Evolutionary conservation across 2,113 vertebrate species (phyloP).

Genomic region (Nycticryphes semicollaris): DNA sequence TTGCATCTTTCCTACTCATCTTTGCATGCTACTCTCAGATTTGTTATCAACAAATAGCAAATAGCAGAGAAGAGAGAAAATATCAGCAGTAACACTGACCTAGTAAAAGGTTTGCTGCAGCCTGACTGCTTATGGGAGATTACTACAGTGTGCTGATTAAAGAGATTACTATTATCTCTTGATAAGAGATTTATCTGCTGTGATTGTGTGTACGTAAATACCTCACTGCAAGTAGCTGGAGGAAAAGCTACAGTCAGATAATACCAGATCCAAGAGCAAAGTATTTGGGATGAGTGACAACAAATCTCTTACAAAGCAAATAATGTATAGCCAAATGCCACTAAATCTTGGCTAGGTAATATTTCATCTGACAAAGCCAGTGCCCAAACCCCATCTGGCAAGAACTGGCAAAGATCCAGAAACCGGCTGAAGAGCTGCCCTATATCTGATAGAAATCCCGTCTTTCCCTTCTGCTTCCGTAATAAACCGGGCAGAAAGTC

Average conservation of each 20-base stretch:
- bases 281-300: conserved; percentile 6
- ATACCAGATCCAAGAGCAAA: background rate
- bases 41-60: background rate
- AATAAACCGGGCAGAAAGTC: background rate
- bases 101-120: background rate
- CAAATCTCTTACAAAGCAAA: conserved; percentile 29
- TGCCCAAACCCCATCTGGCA: background rate
- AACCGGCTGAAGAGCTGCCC: background rate
- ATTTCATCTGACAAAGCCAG: background rate
- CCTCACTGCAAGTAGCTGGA: background rate
- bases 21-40: background rate
- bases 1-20: background rate
- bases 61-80: background rate
- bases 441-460: background rate
- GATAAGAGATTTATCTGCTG: conserved; percentile 27
- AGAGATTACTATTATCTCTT: conserved; percentile 50
- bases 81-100: background rate
- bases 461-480: background rate
- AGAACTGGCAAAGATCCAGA: background rate
- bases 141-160: conserved; percentile 5
- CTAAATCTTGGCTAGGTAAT: background rate
- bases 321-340: background rate
- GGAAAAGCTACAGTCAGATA: conserved; percentile 18
- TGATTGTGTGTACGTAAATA: background rate
- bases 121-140: background rate